Conservation (phyloP, 2,113 vertebrate genomes). For the Urocolius indicus region DNA sequence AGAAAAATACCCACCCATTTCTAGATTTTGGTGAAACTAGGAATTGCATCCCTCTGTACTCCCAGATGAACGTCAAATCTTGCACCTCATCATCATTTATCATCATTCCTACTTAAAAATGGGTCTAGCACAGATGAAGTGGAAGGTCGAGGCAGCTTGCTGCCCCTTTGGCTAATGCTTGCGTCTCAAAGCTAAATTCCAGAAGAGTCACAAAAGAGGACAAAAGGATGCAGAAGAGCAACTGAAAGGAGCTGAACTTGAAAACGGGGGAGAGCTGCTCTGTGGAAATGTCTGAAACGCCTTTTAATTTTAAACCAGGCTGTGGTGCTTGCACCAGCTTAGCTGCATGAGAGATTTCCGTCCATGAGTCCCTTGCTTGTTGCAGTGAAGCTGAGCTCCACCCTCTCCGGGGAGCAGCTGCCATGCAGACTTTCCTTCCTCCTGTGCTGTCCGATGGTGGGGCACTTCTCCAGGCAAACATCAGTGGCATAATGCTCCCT, state of each 20-base stretch:
- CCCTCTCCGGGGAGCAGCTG: rapidly evolving
- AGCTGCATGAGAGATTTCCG: neutral
- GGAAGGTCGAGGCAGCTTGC: neutral
- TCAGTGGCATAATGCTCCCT: neutral
- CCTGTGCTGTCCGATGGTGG: rapidly evolving
- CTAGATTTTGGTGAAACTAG: conserved; percentile 1
- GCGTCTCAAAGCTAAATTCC: neutral
- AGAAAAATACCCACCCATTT: neutral
- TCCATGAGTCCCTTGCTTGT: neutral
- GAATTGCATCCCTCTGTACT: neutral
- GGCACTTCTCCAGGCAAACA: rapidly evolving
- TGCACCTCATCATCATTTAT: conserved; percentile 39
- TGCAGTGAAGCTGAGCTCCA: neutral
- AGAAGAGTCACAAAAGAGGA: neutral
- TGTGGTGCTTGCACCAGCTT: neutral
- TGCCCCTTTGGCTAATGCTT: neutral
- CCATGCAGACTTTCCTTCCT: neutral
- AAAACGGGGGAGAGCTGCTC: neutral
- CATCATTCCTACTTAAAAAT: neutral
- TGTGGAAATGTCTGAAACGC: neutral
- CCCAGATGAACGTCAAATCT: conserved; percentile 4
- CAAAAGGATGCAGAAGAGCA: neutral
- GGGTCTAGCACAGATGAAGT: conserved; percentile 7
- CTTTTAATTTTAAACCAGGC: neutral
- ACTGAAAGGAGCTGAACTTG: neutral